Base-by-base conservation (phyloP, 2,797 vertebrate genomes). In the Phyllotis vaccarum region DNA sequence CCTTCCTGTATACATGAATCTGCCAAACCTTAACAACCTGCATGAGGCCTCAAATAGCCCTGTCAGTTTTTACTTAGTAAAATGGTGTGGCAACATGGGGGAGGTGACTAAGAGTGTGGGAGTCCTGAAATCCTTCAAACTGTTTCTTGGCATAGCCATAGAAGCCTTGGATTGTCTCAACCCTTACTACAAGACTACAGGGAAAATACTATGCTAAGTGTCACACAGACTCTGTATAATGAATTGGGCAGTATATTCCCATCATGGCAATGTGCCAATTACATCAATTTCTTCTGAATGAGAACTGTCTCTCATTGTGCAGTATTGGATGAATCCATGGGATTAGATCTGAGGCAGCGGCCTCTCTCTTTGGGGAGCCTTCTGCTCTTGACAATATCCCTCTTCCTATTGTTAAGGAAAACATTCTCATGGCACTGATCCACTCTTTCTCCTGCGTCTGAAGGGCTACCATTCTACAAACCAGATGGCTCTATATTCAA, bases 281-380 rank as follows among this genome's bases (percentile, higher is more conserved):
- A 83, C 34, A 56, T 88, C 74, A 60, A 52, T 60, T 89, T 89
- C 89, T 88, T 90, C 49, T 93, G 83, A 66, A 62, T 85, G 89
- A 93, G 24, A 68, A 78, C 49, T 37, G n/a, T 91, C 46, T 90
- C n/a, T 86, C 54, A 82, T 72, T 87, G 56, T 79, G 16, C 66
- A 34, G 8, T 79, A 46, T 21, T 89, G 64, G 89, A 19, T 91
- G 78, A 89, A 29, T 75, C 34, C 22, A 5, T 43, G 37, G 82
- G 68, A 68, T 86, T 89, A 81, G 40, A 62, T 80, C 74, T 91
- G 37, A 95, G 74, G 21, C 79, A 46, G 22, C 75, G 56, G 40
- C n/a, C 70, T 85, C 62, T 24, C 49, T 79, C 37, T 52, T 92
- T 13, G 3, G 90, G 60, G 76, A 76, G 17, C 43, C 7, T 17